Evolutionary conservation across 2,797 vertebrate species (phyloP).

Genomic region (Nannoperca obscura): DNA sequence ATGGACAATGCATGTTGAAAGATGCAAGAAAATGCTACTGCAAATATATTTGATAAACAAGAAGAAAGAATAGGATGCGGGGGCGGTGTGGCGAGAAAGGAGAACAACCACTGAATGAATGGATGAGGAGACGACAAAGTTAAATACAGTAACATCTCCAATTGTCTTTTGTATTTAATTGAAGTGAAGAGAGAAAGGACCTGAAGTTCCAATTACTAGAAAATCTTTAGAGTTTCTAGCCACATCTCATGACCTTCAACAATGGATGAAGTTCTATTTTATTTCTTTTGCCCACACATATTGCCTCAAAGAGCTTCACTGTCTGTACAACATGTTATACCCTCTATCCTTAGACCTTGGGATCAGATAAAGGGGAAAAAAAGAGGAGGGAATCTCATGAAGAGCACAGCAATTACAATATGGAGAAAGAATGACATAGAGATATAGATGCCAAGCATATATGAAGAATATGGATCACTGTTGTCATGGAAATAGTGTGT

Average conservation of each 20-base stretch:
- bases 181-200: constrained; percentile 2
- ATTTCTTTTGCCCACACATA: not conserved
- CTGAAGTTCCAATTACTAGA: not conserved
- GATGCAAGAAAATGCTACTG: not conserved
- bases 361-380: not conserved
- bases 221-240: not conserved
- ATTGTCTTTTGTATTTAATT: not conserved
- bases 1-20: constrained; percentile 22
- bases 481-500: not conserved
- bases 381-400: not conserved
- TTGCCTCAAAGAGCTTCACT: not conserved
- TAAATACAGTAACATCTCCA: not conserved
- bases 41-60: constrained; percentile 24
- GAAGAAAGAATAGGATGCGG: not conserved
- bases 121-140: not conserved
- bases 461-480: not conserved
- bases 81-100: not conserved
- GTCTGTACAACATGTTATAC: not conserved
- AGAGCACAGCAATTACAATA: not conserved
- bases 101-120: constrained; percentile 4
- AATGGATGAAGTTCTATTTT: not conserved
- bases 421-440: not conserved
- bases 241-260: not conserved
- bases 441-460: not conserved
- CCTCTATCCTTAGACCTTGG: not conserved